These are phyloP conservation scores for Blennius ocellaris DNA, from an alignment of 2,113 vertebrate species.

Conservation along the genomic window DNA sequence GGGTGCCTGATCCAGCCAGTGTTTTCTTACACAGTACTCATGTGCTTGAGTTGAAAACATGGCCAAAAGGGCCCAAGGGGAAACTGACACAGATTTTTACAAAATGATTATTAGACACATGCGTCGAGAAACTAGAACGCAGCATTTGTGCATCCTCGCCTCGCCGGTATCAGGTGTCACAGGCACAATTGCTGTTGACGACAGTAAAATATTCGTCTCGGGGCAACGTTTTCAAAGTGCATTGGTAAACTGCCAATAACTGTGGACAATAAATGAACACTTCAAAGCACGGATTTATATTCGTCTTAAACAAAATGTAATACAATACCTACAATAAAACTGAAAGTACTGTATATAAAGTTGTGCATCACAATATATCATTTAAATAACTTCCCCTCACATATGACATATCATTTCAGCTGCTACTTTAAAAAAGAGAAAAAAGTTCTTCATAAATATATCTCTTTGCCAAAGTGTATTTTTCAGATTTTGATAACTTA, in stretches of 20 bases:
- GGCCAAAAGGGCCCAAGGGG: conserved; percentile 23
- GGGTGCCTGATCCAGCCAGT: conserved; percentile 10
- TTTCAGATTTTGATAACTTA: too few relatives aligned
- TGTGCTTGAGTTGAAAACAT: conserved; percentile 26
- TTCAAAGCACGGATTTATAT: background rate
- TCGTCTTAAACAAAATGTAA: background rate
- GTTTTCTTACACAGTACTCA: conserved; percentile 13
- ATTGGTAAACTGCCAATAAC: conserved; percentile 3
- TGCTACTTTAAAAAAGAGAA: too few relatives aligned
- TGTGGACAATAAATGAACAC: background rate
- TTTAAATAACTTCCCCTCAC: too few relatives aligned
- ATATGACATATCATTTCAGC: too few relatives aligned
- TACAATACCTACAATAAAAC: background rate
- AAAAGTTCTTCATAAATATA: too few relatives aligned
- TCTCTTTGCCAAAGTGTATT: too few relatives aligned
- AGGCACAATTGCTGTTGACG: conserved; percentile 1
- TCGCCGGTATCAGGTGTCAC: background rate
- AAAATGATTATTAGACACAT: conserved; percentile 10
- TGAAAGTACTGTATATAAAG: background rate
- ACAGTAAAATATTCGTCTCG: background rate
- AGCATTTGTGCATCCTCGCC: background rate
- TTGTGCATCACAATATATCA: too few relatives aligned
- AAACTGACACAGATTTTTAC: conserved; percentile 16
- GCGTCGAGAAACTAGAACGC: background rate
- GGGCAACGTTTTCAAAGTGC: background rate